These are phyloP conservation scores for Centropus unirufus DNA, from an alignment of 2,113 vertebrate species.

Conservation along the genomic window DNA sequence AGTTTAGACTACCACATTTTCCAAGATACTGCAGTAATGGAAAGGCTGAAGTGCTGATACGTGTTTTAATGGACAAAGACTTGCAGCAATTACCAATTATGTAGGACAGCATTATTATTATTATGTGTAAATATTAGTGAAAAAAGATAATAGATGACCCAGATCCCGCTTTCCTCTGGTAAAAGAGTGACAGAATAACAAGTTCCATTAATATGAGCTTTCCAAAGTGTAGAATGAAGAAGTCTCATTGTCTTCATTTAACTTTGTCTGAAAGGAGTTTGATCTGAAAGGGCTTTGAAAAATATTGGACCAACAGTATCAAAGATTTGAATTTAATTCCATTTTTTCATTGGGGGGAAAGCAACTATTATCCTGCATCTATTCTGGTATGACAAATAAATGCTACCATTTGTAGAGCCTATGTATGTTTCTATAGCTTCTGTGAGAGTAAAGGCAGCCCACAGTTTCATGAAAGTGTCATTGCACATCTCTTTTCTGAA, in stretches of 20 bases:
- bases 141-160: not conserved
- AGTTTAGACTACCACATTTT: not conserved
- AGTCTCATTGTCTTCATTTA: not conserved
- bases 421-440: not conserved
- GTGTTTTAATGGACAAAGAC: not conserved
- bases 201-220: not conserved
- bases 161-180: not conserved
- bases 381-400: not conserved
- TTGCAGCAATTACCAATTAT: not conserved
- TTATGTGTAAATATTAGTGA: not conserved
- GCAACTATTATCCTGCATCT: not conserved
- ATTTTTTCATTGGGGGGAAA: fast-evolving
- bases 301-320: not conserved
- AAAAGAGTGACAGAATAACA: not conserved
- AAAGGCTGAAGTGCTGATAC: not conserved
- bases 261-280: not conserved
- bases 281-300: not conserved
- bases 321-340: not conserved
- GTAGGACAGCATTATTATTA: not conserved
- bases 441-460: not conserved
- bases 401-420: not conserved
- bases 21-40: not conserved
- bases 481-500: not conserved
- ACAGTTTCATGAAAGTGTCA: not conserved
- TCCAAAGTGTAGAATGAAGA: not conserved